Conservation (phyloP, 2,797 vertebrate genomes). For the Distichodus sexfasciatus region DNA sequence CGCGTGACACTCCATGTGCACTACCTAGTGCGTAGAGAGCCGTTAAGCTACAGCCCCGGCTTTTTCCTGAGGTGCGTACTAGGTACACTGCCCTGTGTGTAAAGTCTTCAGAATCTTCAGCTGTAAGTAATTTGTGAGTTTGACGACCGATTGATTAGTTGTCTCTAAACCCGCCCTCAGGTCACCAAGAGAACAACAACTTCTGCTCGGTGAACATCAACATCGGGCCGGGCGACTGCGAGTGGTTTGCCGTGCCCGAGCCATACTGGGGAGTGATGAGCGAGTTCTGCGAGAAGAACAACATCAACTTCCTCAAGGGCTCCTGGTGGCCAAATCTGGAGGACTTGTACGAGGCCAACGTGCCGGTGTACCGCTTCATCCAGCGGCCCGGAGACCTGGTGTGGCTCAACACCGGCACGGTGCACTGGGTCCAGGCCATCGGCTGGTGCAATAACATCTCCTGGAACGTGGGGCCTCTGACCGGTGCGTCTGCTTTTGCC, state of each 20-base stretch:
- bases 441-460: constrained; percentile 99
- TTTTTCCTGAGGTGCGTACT: no score
- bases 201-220: constrained; percentile 99
- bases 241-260: constrained; percentile 99
- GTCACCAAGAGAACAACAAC: constrained; percentile 99
- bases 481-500: constrained; percentile 73
- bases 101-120: no score
- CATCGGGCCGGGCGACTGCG: constrained; percentile 97
- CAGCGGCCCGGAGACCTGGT: constrained; percentile 97
- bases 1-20: no score
- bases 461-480: constrained; percentile 97
- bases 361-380: constrained; percentile 98
- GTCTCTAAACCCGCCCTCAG: constrained; percentile 61
- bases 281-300: constrained; percentile 98
- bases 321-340: constrained; percentile 99
- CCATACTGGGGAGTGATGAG: constrained; percentile 95
- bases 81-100: no score
- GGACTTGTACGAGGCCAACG: constrained; percentile 94
- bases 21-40: no score
- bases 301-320: constrained; percentile 97
- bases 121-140: no score
- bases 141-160: not conserved
- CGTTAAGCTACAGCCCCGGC: no score
- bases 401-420: constrained; percentile 99
- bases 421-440: constrained; percentile 98